phyloP scores from a whole-genome alignment of 2,113 vertebrate species.

The Vombatus ursinus region DNA sequence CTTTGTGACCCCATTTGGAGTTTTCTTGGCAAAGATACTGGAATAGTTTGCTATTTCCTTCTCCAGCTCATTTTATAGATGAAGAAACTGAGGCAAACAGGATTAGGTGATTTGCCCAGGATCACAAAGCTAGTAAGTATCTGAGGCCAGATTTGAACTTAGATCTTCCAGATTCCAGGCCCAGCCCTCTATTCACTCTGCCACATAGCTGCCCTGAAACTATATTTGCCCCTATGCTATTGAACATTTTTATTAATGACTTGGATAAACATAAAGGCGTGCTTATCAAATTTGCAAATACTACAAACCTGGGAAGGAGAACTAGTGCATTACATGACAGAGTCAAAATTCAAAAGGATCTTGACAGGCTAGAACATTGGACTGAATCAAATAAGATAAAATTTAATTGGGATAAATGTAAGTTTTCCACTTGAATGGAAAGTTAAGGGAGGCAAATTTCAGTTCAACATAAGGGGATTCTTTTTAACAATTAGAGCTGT shows the following conservation, averaged over 20 bases:
- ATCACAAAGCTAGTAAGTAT: background rate
- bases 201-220: background rate
- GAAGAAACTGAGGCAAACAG: too few relatives aligned
- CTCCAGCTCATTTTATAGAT: too few relatives aligned
- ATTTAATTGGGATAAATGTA: background rate
- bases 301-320: background rate
- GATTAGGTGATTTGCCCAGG: background rate
- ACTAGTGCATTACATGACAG: background rate
- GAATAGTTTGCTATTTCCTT: too few relatives aligned
- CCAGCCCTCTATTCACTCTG: background rate
- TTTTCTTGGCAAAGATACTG: too few relatives aligned
- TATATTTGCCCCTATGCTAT: background rate
- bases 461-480: too few relatives aligned
- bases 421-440: background rate
- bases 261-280: background rate
- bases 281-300: background rate
- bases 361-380: background rate
- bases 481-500: too few relatives aligned
- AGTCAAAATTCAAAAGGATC: background rate
- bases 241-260: background rate
- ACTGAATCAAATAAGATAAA: background rate
- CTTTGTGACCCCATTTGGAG: too few relatives aligned
- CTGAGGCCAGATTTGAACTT: background rate
- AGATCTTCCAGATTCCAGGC: background rate
- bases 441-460: background rate